Conservation (phyloP, 2,113 vertebrate genomes). For the Tursiops truncatus region DNA sequence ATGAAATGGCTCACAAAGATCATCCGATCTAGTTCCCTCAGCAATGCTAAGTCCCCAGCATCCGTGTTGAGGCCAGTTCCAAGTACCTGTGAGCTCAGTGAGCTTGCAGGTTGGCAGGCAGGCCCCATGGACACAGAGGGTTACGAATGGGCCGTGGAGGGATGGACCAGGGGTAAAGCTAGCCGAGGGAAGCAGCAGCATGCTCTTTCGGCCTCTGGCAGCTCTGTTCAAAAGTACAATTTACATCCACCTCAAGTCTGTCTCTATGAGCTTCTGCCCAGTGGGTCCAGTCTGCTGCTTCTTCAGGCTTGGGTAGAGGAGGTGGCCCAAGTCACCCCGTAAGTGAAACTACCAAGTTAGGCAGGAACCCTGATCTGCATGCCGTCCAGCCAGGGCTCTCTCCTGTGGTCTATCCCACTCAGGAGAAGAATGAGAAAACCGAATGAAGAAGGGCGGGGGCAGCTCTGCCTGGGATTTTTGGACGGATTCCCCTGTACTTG, state of each 20-base stretch:
- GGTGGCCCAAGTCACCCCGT: neutral
- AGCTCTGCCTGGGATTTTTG: neutral
- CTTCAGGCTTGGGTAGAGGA: neutral
- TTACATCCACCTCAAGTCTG: neutral
- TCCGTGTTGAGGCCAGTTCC: neutral
- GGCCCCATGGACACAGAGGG: neutral
- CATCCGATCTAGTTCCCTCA: neutral
- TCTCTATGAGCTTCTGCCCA: neutral
- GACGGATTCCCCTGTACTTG: too few species aligned
- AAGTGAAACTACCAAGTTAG: neutral
- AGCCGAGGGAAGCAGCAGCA: too few species aligned
- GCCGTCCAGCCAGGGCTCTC: neutral
- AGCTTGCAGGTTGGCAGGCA: neutral
- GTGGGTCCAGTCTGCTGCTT: neutral
- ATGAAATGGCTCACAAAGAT: neutral
- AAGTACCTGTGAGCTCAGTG: neutral
- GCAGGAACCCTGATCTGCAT: neutral
- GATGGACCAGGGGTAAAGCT: too few species aligned
- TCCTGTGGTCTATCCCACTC: neutral
- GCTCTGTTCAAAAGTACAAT: neutral
- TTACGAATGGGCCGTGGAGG: neutral
- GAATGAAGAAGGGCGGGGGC: neutral
- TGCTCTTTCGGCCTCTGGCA: neutral
- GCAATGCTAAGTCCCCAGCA: neutral
- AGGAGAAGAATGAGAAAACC: neutral